phyloP scores from a whole-genome alignment of 2,888 invertebrate species.

The Tethea ocularis region DNA sequence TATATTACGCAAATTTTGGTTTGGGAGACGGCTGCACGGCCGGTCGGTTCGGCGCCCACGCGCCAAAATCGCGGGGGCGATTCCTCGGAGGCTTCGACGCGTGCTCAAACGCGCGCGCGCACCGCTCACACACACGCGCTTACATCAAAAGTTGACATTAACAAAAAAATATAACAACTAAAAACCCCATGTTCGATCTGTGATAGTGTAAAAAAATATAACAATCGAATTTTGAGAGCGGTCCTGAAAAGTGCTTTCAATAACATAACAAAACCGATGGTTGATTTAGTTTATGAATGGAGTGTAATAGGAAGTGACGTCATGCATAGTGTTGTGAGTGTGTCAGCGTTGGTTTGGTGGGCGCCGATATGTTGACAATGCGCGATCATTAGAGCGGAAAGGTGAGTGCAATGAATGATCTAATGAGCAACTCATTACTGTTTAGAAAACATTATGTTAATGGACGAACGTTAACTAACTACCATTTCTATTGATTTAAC shows the following conservation, averaged over 20 bases:
- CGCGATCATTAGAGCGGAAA: constrained; percentile 77
- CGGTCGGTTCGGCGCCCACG: constrained; percentile 67
- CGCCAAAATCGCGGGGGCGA: constrained; percentile 79
- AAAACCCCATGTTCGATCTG: constrained; percentile 33
- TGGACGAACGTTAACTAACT: constrained; percentile 13
- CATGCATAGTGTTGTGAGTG: constrained; percentile 79
- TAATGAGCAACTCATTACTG: constrained; percentile 55
- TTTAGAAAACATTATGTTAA: constrained; percentile 44
- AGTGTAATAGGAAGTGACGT: constrained; percentile 79
- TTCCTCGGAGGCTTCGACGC: constrained; percentile 72
- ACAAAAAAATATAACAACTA: constrained; percentile 34
- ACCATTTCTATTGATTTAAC: background rate
- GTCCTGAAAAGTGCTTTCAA: constrained; percentile 49
- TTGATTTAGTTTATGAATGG: constrained; percentile 75
- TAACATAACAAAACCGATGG: constrained; percentile 46
- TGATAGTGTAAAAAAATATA: constrained; percentile 37
- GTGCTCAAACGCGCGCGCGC: constrained; percentile 78
- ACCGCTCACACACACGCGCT: constrained; percentile 73
- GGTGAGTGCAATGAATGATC: constrained; percentile 66
- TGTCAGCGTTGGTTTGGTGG: constrained; percentile 57
- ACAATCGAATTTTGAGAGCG: constrained; percentile 25
- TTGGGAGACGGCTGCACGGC: constrained; percentile 59
- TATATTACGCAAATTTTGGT: constrained; percentile 80
- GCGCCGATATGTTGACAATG: constrained; percentile 76
- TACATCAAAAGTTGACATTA: constrained; percentile 48